Evolutionary conservation across 2,888 invertebrate genomes (phyloP).

Genomic region (Scaeva pyrastri): DNA sequence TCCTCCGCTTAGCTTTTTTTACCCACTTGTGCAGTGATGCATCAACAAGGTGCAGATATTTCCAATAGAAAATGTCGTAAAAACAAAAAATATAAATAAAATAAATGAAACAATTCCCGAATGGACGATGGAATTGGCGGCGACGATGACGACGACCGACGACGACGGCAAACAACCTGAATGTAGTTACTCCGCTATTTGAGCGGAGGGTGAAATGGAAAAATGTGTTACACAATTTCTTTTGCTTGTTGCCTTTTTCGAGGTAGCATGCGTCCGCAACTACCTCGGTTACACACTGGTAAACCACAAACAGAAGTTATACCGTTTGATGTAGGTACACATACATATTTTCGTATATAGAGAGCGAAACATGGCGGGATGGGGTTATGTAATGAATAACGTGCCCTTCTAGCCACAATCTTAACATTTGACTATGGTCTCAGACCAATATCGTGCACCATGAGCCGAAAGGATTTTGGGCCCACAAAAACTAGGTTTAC

Average conservation of each 20-base stretch:
- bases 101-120: constrained; percentile 37
- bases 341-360: background rate
- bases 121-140: constrained; percentile 13
- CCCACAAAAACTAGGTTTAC: constrained; percentile 3
- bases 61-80: constrained; percentile 48
- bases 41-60: constrained; percentile 65
- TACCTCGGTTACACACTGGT: constrained; percentile 50
- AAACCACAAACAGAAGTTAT: constrained; percentile 50
- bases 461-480: constrained; percentile 49
- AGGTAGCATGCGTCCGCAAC: constrained; percentile 60
- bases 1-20: constrained; percentile 25
- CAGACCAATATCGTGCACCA: constrained; percentile 14
- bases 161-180: background rate
- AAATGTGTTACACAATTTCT: constrained; percentile 63
- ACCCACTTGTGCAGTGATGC: constrained; percentile 72
- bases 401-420: constrained; percentile 69
- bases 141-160: background rate
- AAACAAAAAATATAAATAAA: constrained; percentile 27
- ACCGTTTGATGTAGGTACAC: no score
- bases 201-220: constrained; percentile 60
- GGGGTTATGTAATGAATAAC: constrained; percentile 65
- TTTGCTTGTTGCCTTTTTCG: constrained; percentile 44
- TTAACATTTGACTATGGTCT: constrained; percentile 40
- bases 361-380: constrained; percentile 54
- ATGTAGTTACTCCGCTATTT: constrained; percentile 19